phyloP scores from a whole-genome alignment of 1,140 invertebrate genomes.

The Tetramorium simillimum region DNA sequence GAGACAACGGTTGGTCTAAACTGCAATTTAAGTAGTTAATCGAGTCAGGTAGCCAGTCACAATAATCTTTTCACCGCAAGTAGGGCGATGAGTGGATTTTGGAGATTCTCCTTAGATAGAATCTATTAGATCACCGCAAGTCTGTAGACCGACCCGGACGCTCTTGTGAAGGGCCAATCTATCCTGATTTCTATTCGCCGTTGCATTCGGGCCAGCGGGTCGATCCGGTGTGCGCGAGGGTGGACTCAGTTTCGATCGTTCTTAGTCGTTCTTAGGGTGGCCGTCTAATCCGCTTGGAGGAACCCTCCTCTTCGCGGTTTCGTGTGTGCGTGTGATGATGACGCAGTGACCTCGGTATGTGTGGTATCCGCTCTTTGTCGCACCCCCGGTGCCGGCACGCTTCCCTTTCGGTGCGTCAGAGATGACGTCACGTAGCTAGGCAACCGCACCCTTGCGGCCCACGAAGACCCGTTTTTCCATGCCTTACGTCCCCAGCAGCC shows the following conservation, averaged over 20 bases:
- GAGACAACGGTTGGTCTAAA: not conserved
- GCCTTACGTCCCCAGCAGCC: conserved; percentile 46
- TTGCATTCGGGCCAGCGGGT: not conserved
- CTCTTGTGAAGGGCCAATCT: not conserved
- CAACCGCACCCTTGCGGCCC: conserved; percentile 75
- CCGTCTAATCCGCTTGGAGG: conserved; percentile 28
- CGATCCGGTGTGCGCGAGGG: not conserved
- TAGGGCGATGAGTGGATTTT: not conserved
- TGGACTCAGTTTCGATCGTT: not conserved
- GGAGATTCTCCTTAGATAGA: not conserved
- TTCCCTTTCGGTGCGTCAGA: conserved; percentile 71
- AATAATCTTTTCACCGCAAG: not conserved
- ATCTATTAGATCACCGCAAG: conserved; percentile 20
- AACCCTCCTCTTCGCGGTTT: conserved; percentile 33
- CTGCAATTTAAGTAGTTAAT: conserved; percentile 19
- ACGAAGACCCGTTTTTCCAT: conserved; percentile 68
- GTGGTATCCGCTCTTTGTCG: conserved; percentile 56
- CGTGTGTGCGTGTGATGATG: conserved; percentile 59
- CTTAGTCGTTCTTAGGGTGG: no score
- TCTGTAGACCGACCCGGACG: not conserved
- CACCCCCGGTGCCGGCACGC: conserved; percentile 28
- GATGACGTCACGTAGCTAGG: conserved; percentile 78
- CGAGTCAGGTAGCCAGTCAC: not conserved
- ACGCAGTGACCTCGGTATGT: conserved; percentile 66
- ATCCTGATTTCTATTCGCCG: not conserved